phyloP scores from a whole-genome alignment of 2,888 invertebrate species.

The Gastracanthus pulcherrimus region DNA sequence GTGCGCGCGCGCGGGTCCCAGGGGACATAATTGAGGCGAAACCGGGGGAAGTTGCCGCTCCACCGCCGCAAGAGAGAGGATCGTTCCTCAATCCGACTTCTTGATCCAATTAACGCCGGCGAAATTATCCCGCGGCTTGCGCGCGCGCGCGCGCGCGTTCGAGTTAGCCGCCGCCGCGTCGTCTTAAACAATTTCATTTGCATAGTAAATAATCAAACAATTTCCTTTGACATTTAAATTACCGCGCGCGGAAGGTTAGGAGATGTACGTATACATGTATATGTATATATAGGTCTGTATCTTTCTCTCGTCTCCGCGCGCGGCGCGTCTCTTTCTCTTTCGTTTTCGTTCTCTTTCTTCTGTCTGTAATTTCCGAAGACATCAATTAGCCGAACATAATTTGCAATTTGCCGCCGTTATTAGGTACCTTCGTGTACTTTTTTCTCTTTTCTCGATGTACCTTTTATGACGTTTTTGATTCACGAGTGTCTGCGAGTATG shows the following conservation, averaged over 20 bases:
- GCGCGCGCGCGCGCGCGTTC: slow-evolving; percentile 59
- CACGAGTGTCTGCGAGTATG: too few relatives aligned
- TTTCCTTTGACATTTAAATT: slow-evolving; percentile 77
- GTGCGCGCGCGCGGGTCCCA: slow-evolving; percentile 56
- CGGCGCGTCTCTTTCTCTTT: neutral
- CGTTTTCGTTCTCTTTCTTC: slow-evolving; percentile 36
- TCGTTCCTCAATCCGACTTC: slow-evolving; percentile 73
- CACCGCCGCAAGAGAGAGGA: too few relatives aligned
- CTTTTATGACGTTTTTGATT: too few relatives aligned
- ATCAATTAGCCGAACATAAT: slow-evolving; percentile 68
- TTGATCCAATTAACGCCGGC: slow-evolving; percentile 76
- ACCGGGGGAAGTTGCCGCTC: slow-evolving; percentile 60
- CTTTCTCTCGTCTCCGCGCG: slow-evolving; percentile 33
- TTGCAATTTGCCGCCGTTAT: slow-evolving; percentile 63
- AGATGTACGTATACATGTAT: neutral
- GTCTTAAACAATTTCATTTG: slow-evolving; percentile 75
- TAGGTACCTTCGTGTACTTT: slow-evolving; percentile 31
- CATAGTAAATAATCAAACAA: slow-evolving; percentile 77
- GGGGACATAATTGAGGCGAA: slow-evolving; percentile 74
- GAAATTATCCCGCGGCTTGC: slow-evolving; percentile 74
- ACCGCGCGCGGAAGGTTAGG: slow-evolving; percentile 53
- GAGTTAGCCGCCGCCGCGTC: slow-evolving; percentile 55
- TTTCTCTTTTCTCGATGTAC: slow-evolving; percentile 17
- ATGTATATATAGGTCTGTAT: neutral
- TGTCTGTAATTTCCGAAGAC: slow-evolving; percentile 69